Evolutionary conservation across 2,797 vertebrate genomes (phyloP).

Genomic region (Synanceia verrucosa): DNA sequence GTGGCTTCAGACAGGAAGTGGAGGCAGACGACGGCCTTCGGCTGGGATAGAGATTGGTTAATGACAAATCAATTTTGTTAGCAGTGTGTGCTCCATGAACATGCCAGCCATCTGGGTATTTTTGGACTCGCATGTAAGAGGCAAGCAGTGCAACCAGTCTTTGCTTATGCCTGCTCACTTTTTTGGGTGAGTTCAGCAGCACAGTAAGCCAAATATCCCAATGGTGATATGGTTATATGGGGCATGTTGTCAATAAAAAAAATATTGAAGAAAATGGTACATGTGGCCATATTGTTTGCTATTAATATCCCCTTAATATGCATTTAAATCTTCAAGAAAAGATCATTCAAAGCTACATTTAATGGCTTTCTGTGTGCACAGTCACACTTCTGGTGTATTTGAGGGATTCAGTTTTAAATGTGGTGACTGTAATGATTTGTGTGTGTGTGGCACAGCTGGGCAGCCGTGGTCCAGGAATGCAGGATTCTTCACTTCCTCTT

Average conservation of each 20-base stretch:
- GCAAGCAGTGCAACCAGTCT: background rate
- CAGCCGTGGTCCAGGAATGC: slow-evolving; percentile 53
- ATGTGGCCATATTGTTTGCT: background rate
- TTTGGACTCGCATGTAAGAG: background rate
- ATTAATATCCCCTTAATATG: background rate
- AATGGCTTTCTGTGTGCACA: background rate
- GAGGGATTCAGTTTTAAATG: slow-evolving; percentile 14
- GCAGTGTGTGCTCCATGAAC: slow-evolving; percentile 2
- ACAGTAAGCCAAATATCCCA: background rate
- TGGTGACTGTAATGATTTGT: slow-evolving; percentile 24
- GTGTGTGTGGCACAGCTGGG: slow-evolving; percentile 60
- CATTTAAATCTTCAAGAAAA: background rate
- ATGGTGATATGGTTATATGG: background rate
- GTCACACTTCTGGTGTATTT: slow-evolving; percentile 6
- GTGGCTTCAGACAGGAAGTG: slow-evolving; percentile 10
- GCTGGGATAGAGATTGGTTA: slow-evolving; percentile 1
- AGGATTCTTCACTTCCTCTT: slow-evolving; percentile 68
- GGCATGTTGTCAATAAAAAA: background rate
- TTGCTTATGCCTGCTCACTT: background rate
- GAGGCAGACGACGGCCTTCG: background rate
- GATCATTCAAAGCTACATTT: background rate
- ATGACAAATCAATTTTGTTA: slow-evolving; percentile 21
- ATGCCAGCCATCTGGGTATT: slow-evolving; percentile 3
- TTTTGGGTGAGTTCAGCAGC: background rate
- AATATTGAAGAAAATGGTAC: background rate